Percentiles rank a stretch among this genome's conserved stretches.
phyloP scores from a whole-genome alignment of 2,888 invertebrate species.

The Drosophila gaucha region DNA sequence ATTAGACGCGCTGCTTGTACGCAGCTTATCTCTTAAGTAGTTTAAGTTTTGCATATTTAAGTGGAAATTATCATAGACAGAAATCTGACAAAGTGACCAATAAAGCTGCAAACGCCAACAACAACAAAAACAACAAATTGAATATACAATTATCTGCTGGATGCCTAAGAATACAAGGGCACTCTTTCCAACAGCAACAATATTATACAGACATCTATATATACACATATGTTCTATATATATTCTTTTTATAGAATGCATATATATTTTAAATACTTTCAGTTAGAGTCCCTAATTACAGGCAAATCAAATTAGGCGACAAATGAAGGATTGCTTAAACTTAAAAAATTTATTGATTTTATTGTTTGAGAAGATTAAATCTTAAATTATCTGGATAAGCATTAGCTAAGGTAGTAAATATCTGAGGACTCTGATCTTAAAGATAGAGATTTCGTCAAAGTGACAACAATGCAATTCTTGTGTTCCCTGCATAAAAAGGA shows the following conservation, averaged over 20 bases:
- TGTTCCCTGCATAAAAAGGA: too few relatives aligned
- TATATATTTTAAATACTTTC: background rate
- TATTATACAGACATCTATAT: background rate
- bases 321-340: too few relatives aligned
- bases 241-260: background rate
- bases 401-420: too few relatives aligned
- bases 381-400: too few relatives aligned
- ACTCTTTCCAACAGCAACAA: background rate
- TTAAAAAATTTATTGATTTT: too few relatives aligned
- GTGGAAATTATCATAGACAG: conserved; percentile 42
- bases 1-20: conserved; percentile 24
- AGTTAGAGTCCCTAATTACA: background rate
- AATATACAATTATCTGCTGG: background rate
- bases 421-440: background rate
- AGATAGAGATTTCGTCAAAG: too few relatives aligned
- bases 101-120: conserved; percentile 16
- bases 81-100: conserved; percentile 34
- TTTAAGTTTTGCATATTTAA: conserved; percentile 49
- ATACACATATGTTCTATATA: conserved; percentile 1
- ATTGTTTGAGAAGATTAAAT: too few relatives aligned
- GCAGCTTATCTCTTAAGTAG: conserved; percentile 24
- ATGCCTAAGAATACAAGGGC: background rate
- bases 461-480: too few relatives aligned
- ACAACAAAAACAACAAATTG: background rate
- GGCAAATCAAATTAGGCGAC: background rate